phyloP scores from a whole-genome alignment of 2,888 invertebrate genomes.

The Apodemia zela region DNA sequence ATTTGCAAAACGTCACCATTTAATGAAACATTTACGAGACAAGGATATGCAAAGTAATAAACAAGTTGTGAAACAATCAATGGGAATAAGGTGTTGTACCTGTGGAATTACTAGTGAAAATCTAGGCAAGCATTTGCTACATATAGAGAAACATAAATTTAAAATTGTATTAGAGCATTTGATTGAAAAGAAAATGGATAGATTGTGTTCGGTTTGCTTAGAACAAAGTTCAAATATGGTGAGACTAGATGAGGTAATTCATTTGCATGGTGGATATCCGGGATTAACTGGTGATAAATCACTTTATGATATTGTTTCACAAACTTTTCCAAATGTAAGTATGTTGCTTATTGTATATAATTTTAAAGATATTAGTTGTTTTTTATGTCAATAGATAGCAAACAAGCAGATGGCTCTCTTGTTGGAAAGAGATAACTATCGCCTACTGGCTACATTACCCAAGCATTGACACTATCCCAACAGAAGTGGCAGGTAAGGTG shows the following conservation, averaged over 20 bases:
- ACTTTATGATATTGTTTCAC: constrained; percentile 48
- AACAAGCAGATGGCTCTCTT: no score
- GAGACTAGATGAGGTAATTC: constrained; percentile 47
- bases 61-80: constrained; percentile 17
- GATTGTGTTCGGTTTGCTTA: constrained; percentile 57
- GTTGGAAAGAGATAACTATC: no score
- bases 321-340: constrained; percentile 63
- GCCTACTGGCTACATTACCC: no score
- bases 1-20: constrained; percentile 49
- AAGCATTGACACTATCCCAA: no score
- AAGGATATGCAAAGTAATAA: constrained; percentile 33
- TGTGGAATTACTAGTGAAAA: constrained; percentile 44
- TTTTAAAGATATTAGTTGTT: not conserved
- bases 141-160: constrained; percentile 68
- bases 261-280: constrained; percentile 58
- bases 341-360: constrained; percentile 21
- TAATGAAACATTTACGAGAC: constrained; percentile 48
- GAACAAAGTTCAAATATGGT: constrained; percentile 44
- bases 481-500: no score
- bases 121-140: constrained; percentile 50
- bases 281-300: constrained; percentile 54
- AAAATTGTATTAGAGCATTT: constrained; percentile 51
- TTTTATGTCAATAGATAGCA: no score
- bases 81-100: constrained; percentile 48
- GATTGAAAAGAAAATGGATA: constrained; percentile 49